Evolutionary conservation across 1,140 invertebrate species (phyloP).

Genomic region (Cotesia chilonis): DNA sequence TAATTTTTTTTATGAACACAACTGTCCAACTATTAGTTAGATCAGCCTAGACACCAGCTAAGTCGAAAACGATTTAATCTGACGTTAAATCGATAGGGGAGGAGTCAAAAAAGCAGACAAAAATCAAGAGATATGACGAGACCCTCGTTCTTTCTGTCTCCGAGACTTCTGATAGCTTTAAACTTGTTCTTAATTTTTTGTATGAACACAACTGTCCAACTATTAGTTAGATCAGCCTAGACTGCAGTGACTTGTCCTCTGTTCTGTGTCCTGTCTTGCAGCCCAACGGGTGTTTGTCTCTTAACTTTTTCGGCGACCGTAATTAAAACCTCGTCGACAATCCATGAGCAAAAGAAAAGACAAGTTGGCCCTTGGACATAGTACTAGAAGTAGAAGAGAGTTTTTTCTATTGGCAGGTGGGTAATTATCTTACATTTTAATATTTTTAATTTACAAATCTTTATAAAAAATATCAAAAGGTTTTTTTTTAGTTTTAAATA

Average conservation of each 20-base stretch:
- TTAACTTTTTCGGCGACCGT: background rate
- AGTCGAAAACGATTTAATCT: constrained; percentile 9
- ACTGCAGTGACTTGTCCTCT: background rate
- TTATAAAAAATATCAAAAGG: too few species aligned
- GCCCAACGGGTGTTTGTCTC: background rate
- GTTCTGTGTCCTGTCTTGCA: background rate
- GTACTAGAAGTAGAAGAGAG: too few species aligned
- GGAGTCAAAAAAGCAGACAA: constrained; percentile 1
- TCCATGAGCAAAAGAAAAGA: constrained; percentile 3
- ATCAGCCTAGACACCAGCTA: background rate
- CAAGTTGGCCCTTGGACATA: too few species aligned
- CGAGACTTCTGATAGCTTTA: constrained; percentile 2
- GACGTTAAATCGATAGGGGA: background rate
- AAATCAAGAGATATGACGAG: background rate
- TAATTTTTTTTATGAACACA: constrained; percentile 2
- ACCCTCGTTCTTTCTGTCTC: constrained; percentile 36
- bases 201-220: constrained; percentile 7
- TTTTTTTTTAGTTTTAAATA: too few species aligned
- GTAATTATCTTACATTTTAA: too few species aligned
- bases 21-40: background rate
- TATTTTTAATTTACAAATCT: too few species aligned
- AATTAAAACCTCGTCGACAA: constrained; percentile 23
- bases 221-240: background rate
- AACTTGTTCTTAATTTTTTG: background rate
- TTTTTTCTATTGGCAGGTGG: too few species aligned